Evolutionary conservation across 1,140 invertebrate genomes (phyloP).

Genomic region (Neodiprion lecontei): DNA sequence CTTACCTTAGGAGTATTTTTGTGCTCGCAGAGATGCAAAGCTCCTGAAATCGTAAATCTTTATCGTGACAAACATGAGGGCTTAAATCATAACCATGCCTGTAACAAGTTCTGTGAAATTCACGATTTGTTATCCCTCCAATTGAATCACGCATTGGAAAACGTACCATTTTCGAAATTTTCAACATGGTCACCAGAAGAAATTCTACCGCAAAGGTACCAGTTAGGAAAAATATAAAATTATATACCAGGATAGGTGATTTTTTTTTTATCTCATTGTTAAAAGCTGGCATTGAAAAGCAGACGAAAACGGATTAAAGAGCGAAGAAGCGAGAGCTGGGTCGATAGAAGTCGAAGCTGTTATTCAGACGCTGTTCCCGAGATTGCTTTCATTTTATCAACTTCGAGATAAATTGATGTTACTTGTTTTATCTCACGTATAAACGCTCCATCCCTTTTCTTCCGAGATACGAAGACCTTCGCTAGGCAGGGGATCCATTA

Average conservation of each 20-base stretch:
- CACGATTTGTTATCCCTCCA: too few relatives aligned
- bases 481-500: neutral
- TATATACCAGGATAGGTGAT: neutral
- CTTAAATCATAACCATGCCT: too few relatives aligned
- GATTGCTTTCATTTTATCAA: constrained; percentile 7
- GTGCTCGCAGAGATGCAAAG: too few relatives aligned
- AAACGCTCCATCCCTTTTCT: neutral
- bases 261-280: neutral
- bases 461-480: neutral
- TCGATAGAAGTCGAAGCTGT: neutral
- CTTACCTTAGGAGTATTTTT: too few relatives aligned
- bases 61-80: too few relatives aligned
- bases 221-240: too few relatives aligned
- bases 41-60: too few relatives aligned
- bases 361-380: neutral
- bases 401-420: neutral
- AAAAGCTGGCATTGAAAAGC: neutral
- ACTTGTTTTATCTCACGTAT: constrained; percentile 5
- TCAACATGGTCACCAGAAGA: too few relatives aligned
- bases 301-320: neutral
- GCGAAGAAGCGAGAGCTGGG: neutral
- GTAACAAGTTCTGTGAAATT: too few relatives aligned
- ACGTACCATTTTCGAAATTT: too few relatives aligned
- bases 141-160: too few relatives aligned
- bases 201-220: too few relatives aligned